These are phyloP conservation scores for Papilio machaon DNA, from an alignment of 1,140 invertebrate species.

Conservation along the genomic window DNA sequence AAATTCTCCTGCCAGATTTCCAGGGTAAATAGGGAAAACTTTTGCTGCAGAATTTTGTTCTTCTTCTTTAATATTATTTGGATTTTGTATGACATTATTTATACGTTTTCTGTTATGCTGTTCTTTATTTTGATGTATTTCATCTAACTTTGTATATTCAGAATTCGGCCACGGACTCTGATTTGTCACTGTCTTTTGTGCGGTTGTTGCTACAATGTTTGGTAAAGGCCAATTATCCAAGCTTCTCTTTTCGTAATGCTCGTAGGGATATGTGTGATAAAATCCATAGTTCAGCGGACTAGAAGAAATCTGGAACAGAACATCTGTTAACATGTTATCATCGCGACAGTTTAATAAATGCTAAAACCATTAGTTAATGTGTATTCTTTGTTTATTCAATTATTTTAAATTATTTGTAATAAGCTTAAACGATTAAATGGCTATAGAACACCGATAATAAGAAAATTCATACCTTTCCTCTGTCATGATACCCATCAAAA, in stretches of 20 bases:
- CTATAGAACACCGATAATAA: conserved; percentile 25
- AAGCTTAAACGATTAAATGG: background rate
- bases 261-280: conserved; percentile 72
- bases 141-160: conserved; percentile 55
- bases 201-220: conserved; percentile 43
- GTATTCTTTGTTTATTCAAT: conserved; percentile 35
- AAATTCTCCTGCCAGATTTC: conserved; percentile 45
- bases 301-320: conserved; percentile 82
- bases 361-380: conserved; percentile 51
- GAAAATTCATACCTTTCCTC: conserved; percentile 68
- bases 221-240: conserved; percentile 57
- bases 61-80: conserved; percentile 47
- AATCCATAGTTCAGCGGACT: conserved; percentile 80
- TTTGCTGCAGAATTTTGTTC: conserved; percentile 47
- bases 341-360: conserved; percentile 60
- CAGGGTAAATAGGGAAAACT: conserved; percentile 60
- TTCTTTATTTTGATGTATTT: conserved; percentile 48
- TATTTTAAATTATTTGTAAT: conserved; percentile 28
- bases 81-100: conserved; percentile 44
- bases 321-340: conserved; percentile 76
- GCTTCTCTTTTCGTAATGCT: conserved; percentile 74
- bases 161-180: conserved; percentile 49
- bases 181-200: conserved; percentile 41
- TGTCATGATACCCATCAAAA: conserved; percentile 71
- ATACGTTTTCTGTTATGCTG: conserved; percentile 26